phyloP scores from a whole-genome alignment of 2,888 invertebrate genomes.

The Zhengitettix transpicula region DNA sequence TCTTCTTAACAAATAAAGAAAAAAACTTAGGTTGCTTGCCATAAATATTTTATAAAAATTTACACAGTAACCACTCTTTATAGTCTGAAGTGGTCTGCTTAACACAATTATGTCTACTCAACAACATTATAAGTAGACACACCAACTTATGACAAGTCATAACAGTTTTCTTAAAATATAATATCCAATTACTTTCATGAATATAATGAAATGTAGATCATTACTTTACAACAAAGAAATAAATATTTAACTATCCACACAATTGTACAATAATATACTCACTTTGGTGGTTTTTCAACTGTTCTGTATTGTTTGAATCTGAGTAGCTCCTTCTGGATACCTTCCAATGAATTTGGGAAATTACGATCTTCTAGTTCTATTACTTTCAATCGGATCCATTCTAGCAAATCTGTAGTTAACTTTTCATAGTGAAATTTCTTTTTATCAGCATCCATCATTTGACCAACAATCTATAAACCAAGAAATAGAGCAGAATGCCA shows the following conservation, averaged over 20 bases:
- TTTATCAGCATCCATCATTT: constrained; percentile 88
- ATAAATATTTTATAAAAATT: too few species aligned
- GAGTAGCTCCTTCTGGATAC: constrained; percentile 76
- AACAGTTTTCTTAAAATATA: too few species aligned
- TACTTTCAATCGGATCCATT: constrained; percentile 86
- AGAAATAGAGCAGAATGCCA: background rate
- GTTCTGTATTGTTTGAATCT: constrained; percentile 92
- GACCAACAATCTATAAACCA: constrained; percentile 73
- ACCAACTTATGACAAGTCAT: too few species aligned
- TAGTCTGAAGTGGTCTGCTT: too few species aligned
- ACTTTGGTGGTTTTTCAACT: constrained; percentile 95
- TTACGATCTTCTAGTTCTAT: constrained; percentile 63
- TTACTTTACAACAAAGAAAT: too few species aligned
- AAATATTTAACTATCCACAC: background rate
- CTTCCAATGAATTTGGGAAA: constrained; percentile 89
- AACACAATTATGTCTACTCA: too few species aligned
- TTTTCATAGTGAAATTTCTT: constrained; percentile 80
- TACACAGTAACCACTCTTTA: too few species aligned
- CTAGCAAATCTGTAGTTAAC: constrained; percentile 67
- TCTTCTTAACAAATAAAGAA: too few species aligned
- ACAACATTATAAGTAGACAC: too few species aligned
- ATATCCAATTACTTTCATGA: too few species aligned
- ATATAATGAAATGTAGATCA: too few species aligned
- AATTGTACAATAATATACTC: constrained; percentile 20
- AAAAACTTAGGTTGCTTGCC: too few species aligned